phyloP scores from a whole-genome alignment of 2,797 vertebrate genomes.

The Myotis planiceps region DNA sequence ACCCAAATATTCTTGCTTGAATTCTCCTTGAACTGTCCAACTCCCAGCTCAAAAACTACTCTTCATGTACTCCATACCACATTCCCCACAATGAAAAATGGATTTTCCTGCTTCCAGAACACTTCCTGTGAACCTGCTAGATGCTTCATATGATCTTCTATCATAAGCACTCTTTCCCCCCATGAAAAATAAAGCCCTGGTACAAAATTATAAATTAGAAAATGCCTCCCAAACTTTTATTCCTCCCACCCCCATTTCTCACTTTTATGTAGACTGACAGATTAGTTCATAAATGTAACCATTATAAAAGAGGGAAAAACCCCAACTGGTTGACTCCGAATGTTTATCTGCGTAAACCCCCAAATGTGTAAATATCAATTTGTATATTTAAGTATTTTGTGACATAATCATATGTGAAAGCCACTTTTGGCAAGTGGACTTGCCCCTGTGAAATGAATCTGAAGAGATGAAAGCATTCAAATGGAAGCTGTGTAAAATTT shows the following conservation, averaged over 20 bases:
- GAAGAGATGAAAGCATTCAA: neutral
- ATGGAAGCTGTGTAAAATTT: neutral
- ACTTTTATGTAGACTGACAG: neutral
- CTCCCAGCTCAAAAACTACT: neutral
- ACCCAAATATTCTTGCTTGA: neutral
- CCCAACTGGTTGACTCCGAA: neutral
- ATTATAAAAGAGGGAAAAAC: neutral
- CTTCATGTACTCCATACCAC: neutral
- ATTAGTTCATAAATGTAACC: neutral
- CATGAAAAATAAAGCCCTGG: constrained; percentile 15
- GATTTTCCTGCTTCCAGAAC: neutral
- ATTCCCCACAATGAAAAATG: neutral
- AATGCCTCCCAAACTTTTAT: constrained; percentile 1
- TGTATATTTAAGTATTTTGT: neutral
- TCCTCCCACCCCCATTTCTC: neutral
- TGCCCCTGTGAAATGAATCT: neutral
- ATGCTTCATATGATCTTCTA: neutral
- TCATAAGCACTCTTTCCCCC: neutral
- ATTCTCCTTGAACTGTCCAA: constrained; percentile 5
- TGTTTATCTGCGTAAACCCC: neutral
- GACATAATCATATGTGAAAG: neutral
- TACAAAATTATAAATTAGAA: neutral
- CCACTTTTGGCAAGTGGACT: neutral
- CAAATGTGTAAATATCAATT: neutral
- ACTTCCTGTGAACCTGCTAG: neutral